Base-by-base conservation (phyloP, 2,113 vertebrate genomes). In the Phyllostomus discolor region DNA sequence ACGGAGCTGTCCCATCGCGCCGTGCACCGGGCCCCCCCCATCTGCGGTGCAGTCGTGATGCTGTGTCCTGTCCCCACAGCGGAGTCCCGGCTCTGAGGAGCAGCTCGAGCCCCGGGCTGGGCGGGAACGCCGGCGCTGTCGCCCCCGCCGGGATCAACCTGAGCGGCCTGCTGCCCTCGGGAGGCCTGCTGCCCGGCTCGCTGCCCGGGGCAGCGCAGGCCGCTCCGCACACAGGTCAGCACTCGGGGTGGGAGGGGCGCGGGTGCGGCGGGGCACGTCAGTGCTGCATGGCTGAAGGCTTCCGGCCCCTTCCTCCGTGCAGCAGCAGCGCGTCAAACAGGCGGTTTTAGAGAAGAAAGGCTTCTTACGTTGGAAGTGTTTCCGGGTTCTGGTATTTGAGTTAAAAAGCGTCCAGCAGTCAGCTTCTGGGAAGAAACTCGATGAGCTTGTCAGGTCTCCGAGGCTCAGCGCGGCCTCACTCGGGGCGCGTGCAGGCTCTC, bases 71-170 rank as follows among this genome's bases (percentile, higher is more conserved):
- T 96, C 98, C 96, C 97, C 97, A 76, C 98, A 99, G 99, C 98
- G 99, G 99, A 98, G 98, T 99, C 85, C 99, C 99, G 98, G 99
- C 99, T 90, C 97, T 99, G 98, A 99, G 99, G 99, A 99, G 99
- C 95, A 99, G 99, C 97, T 99, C 99, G 96, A 99, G 99, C 97
- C 98, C 99, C 57, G 98, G 99, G 99, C 97, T 99, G 98, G 99
- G 99, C 96, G 99, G 99, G 97, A 99, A 98, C 98, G 97, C 99
- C 98, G 98, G 99, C 97, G 98, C 99, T 97, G 96, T 99, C 97
- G 97, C 98, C 96, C 98, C 99, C 97, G 96, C 98, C 92, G 99
- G 99, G 96, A 98, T 99, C 97, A 99, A 99, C 98, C 98, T 99
- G 97, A 99, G 99, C 98, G 99, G 99, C 98, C 99, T 99, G 98